A percentile compares a stretch with the other conserved stretches of the same genome.
These are phyloP conservation scores for Peribatodes rhomboidaria DNA, from an alignment of 2,888 invertebrate genomes.

Conservation along the genomic window DNA sequence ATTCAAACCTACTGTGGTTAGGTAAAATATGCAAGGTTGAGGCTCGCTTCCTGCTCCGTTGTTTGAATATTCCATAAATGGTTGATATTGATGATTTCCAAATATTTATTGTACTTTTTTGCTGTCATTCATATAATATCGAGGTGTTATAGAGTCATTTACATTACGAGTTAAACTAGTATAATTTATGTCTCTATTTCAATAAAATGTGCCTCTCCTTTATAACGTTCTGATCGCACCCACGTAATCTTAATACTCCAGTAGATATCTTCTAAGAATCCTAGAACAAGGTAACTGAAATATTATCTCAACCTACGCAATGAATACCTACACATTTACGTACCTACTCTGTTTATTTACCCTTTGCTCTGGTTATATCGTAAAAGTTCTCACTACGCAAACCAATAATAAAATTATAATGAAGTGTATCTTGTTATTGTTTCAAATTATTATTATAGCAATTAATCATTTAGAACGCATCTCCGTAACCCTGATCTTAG, in stretches of 20 bases:
- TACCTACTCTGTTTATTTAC: conserved; percentile 6
- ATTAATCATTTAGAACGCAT: conserved; percentile 40
- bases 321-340: neutral
- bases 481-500: conserved; percentile 43
- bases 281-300: neutral
- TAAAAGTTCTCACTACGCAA: conserved; percentile 5
- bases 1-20: conserved; percentile 6
- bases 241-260: neutral
- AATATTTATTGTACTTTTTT: conserved; percentile 1
- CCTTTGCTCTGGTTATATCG: conserved; percentile 13
- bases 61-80: conserved; percentile 7
- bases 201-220: neutral
- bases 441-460: conserved; percentile 17
- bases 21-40: conserved; percentile 32
- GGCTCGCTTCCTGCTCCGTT: conserved; percentile 26
- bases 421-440: conserved; percentile 17
- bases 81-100: neutral
- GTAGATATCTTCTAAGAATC: neutral
- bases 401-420: conserved; percentile 9
- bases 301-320: neutral
- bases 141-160: conserved; percentile 1
- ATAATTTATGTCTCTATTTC: neutral
- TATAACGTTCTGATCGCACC: neutral
- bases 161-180: conserved; percentile 6
- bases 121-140: conserved; percentile 15